Evolutionary conservation across 2,113 vertebrate species (phyloP).

Genomic region (Apteryx mantelli): DNA sequence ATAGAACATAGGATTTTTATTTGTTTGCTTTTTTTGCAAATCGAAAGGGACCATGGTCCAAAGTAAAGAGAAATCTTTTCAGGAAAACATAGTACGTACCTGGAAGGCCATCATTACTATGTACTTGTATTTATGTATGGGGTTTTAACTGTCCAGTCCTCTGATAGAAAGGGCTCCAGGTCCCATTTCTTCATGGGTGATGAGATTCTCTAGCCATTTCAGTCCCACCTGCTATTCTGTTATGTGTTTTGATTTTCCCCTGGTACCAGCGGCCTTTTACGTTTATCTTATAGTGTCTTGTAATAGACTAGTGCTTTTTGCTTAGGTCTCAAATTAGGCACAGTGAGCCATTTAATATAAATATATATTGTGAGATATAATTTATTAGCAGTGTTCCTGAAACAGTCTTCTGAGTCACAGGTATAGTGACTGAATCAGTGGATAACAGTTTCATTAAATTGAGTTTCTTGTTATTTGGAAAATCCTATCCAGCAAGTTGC

Average conservation of each 20-base stretch:
- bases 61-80: background rate
- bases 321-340: background rate
- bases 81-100: background rate
- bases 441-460: constrained; percentile 43
- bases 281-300: background rate
- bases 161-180: background rate
- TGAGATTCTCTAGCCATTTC: background rate
- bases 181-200: background rate
- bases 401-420: background rate
- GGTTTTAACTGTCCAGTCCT: background rate
- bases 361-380: background rate
- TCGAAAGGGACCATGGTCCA: background rate
- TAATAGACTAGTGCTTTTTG: background rate
- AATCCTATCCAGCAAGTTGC: constrained; percentile 37
- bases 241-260: background rate
- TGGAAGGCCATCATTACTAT: background rate
- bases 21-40: background rate
- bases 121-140: background rate
- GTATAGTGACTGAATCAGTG: background rate
- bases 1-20: background rate
- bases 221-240: background rate
- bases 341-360: background rate
- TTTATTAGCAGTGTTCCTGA: background rate
- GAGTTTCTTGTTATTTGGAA: constrained; percentile 38
- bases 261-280: background rate